Percentiles rank a stretch among this genome's conserved stretches.
phyloP scores from a whole-genome alignment of 2,797 vertebrate species.

The Falco berigora region DNA sequence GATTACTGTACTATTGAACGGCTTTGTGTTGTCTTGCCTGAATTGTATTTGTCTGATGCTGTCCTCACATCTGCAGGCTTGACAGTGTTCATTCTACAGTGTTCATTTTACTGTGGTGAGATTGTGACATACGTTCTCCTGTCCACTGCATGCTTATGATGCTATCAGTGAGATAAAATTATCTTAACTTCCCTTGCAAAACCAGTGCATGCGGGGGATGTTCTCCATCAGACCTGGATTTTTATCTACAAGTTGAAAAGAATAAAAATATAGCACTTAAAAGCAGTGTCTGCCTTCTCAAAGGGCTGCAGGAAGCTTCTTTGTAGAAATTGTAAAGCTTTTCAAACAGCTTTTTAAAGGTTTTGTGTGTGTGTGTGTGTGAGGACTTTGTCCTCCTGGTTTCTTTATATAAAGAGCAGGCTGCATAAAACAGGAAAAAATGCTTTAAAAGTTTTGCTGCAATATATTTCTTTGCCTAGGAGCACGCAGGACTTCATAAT shows the following conservation, averaged over 20 bases:
- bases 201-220: background rate
- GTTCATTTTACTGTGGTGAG: background rate
- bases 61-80: background rate
- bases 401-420: constrained; percentile 33
- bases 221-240: constrained; percentile 3
- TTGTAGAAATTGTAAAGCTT: constrained; percentile 59
- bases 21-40: background rate
- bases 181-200: background rate
- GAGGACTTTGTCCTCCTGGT: constrained; percentile 21
- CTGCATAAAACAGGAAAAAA: constrained; percentile 13
- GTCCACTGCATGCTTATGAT: background rate
- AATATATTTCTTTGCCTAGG: background rate
- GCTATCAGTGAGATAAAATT: background rate
- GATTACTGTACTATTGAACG: background rate
- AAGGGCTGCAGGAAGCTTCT: constrained; percentile 57
- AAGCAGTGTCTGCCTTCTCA: constrained; percentile 59
- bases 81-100: background rate
- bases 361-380: background rate
- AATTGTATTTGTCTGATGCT: background rate
- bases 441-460: constrained; percentile 7
- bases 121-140: background rate
- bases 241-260: constrained; percentile 45
- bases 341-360: constrained; percentile 55
- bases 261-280: constrained; percentile 55
- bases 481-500: background rate